Conservation (phyloP, 2,113 vertebrate genomes). For the Phylloscopus whistleri region DNA sequence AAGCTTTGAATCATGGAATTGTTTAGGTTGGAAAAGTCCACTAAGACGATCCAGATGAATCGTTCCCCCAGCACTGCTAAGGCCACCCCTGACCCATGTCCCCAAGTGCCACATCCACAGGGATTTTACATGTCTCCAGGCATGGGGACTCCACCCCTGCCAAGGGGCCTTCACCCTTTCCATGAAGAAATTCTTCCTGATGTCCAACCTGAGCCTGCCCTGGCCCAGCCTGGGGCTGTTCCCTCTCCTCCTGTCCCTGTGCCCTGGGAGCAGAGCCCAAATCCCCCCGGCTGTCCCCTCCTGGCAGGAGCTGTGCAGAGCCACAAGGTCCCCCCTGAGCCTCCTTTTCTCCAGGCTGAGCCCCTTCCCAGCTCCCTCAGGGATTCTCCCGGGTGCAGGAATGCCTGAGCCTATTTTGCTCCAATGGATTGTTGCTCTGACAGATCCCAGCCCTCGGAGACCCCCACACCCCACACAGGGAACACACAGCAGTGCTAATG, state of each 20-base stretch:
- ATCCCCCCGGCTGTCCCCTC: too few species aligned
- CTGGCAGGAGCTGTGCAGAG: too few species aligned
- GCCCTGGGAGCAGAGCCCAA: too few species aligned
- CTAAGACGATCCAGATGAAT: fast-evolving
- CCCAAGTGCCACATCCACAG: not conserved
- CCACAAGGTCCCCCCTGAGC: too few species aligned
- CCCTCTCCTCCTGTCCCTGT: too few species aligned
- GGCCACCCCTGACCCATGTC: not conserved
- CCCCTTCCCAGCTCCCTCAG: not conserved
- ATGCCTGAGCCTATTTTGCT: not conserved
- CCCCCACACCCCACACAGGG: fast-evolving
- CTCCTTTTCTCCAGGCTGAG: not conserved
- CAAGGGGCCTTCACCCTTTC: not conserved
- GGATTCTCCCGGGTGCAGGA: not conserved
- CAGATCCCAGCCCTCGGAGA: not conserved
- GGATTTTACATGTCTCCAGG: not conserved
- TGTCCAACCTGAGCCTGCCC: too few species aligned
- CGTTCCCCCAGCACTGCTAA: not conserved
- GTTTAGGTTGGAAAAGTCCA: not conserved
- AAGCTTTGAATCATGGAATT: not conserved
- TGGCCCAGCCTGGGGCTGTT: too few species aligned
- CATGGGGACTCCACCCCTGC: not conserved
- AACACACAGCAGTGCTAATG: not conserved
- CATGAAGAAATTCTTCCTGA: not conserved
- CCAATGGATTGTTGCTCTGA: not conserved